phyloP scores from a whole-genome alignment of 1,140 invertebrate genomes.

The Mya arenaria region DNA sequence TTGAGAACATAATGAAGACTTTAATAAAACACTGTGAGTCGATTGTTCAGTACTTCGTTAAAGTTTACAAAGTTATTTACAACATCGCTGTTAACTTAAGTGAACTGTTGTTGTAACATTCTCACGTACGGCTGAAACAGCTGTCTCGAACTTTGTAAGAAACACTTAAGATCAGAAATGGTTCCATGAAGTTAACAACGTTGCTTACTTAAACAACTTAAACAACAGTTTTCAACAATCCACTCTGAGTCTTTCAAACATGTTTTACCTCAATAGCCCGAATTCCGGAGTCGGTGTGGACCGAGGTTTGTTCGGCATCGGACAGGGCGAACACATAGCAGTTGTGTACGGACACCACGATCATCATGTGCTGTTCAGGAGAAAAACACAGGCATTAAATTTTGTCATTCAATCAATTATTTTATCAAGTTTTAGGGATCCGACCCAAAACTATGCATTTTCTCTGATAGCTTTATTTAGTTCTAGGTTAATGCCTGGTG shows the following conservation, averaged over 20 bases:
- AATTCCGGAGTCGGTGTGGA: conserved; percentile 42
- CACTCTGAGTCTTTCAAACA: background rate
- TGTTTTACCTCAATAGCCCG: conserved; percentile 19
- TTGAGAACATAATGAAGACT: too few species aligned
- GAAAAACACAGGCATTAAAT: background rate
- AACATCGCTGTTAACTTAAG: too few species aligned
- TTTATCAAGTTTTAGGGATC: too few species aligned
- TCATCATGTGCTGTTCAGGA: conserved; percentile 36
- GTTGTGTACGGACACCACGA: background rate
- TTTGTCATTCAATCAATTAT: too few species aligned
- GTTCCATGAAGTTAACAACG: background rate
- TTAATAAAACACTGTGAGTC: too few species aligned
- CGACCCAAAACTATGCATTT: too few species aligned
- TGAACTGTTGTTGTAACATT: too few species aligned
- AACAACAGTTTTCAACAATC: background rate
- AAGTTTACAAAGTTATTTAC: too few species aligned
- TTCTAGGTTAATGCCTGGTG: too few species aligned
- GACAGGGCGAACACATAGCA: conserved; percentile 34
- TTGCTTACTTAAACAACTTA: background rate
- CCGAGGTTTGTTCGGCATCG: background rate
- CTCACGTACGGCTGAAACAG: too few species aligned
- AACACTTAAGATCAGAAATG: background rate
- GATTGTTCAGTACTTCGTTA: too few species aligned
- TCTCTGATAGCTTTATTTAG: too few species aligned
- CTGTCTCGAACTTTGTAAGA: background rate